Evolutionary conservation across 2,888 invertebrate genomes (phyloP).

Genomic region (Heterodera filipjevi): DNA sequence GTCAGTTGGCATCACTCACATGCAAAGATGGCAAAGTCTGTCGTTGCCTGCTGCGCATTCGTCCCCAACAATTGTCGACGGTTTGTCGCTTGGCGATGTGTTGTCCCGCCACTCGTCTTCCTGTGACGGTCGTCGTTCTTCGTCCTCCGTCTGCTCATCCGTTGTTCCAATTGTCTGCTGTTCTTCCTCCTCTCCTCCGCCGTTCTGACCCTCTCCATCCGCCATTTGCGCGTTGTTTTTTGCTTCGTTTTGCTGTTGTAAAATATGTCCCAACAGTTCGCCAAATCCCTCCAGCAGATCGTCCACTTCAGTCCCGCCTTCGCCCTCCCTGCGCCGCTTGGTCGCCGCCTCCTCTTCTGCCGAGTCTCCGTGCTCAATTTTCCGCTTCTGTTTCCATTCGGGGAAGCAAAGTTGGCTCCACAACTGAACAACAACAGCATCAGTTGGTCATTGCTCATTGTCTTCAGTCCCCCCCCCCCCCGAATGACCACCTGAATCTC

Average conservation of each 20-base stretch:
- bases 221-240: neutral
- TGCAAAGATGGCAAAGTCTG: slow-evolving; percentile 50
- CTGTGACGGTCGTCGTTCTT: too few species aligned
- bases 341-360: slow-evolving; percentile 9
- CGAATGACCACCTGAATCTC: slow-evolving; percentile 39
- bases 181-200: neutral
- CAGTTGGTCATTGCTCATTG: neutral
- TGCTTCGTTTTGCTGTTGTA: slow-evolving; percentile 19
- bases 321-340: neutral
- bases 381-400: slow-evolving; percentile 46
- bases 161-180: neutral
- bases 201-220: slow-evolving; percentile 9
- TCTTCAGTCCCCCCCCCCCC: neutral
- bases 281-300: neutral
- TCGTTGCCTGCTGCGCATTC: slow-evolving; percentile 41
- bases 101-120: neutral
- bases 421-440: slow-evolving; percentile 26
- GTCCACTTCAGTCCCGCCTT: slow-evolving; percentile 9
- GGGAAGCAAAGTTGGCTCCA: slow-evolving; percentile 50
- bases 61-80: slow-evolving; percentile 7
- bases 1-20: slow-evolving; percentile 40
- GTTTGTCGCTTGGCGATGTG: neutral
- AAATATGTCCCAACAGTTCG: neutral
- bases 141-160: neutral
- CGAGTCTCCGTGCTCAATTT: slow-evolving; percentile 2